Base-by-base conservation (phyloP, 1,140 invertebrate species). In the Zaprionus ghesquierei region DNA sequence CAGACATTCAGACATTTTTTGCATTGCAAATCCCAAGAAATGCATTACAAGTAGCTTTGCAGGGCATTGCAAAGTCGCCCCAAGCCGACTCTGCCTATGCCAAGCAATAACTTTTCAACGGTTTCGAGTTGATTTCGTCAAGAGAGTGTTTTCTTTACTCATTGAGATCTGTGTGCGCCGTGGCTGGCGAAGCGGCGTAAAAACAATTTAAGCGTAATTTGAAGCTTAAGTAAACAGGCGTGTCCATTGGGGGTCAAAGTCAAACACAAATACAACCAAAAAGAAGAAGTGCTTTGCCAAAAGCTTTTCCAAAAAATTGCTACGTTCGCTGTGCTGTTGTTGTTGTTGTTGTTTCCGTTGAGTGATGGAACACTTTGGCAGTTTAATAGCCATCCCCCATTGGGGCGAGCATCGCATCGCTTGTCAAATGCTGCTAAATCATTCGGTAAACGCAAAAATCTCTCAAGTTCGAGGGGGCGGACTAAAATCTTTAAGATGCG, bases 171-270 rank as follows among this genome's bases (percentile, higher is more conserved):
- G 50, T 77, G 56, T 77, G 33, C 60, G 55, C 53, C 64, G 55
- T 74, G 62, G 46, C 35, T 46, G 56, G 33, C 65, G 81, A 66
- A 77, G 68, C 74, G 66, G 72, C 79, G 72, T 79, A 79, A 87
- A 87, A 87, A 87, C 82, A 87, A 87, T 89, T 87, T 87, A 77
- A 82, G 79, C 84, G 82, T 82, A 87, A 87, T 87, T 89, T 84
- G 79, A 89, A 76, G 84, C 79, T 77, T 89, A 69, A 87, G 79
- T 74, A 89, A 82, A 89, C 82, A 77, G 75, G 53, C 74, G 76
- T 41, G 35, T 49, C 59, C 64, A 56, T 50, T 60, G 50, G 64
- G 59, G 62, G 22, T 55, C 53, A 64, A 51, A 41, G 44, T 46
- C 20, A 59, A 50, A 61, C 10, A 56, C 63, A 27, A 41, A 41